These are phyloP conservation scores for Zygothrica quintamaculata DNA, from an alignment of 2,888 invertebrate species.

Conservation along the genomic window DNA sequence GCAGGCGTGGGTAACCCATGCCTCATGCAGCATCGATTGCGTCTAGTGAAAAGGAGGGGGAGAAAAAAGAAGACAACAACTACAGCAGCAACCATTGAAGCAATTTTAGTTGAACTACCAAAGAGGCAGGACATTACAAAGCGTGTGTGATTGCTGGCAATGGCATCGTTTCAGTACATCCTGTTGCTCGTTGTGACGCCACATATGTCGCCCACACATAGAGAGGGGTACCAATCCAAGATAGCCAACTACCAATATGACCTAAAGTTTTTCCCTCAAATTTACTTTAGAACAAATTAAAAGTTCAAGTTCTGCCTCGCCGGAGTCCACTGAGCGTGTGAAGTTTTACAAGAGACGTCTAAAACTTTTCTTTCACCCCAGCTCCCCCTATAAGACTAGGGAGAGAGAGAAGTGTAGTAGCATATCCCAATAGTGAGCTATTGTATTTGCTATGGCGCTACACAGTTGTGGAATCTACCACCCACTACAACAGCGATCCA, in stretches of 20 bases:
- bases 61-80: too few species aligned
- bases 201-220: constrained; percentile 57
- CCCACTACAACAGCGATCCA: neutral
- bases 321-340: constrained; percentile 66
- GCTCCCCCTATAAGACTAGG: neutral
- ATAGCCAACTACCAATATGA: constrained; percentile 57
- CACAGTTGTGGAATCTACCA: neutral
- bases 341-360: constrained; percentile 70
- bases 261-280: constrained; percentile 67
- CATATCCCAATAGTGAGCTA: constrained; percentile 23
- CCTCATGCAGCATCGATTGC: constrained; percentile 42
- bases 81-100: constrained; percentile 53
- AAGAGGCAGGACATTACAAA: constrained; percentile 16
- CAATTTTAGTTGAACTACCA: constrained; percentile 46
- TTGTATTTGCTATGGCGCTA: constrained; percentile 35
- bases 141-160: constrained; percentile 1
- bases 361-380: constrained; percentile 53
- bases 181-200: constrained; percentile 15
- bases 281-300: constrained; percentile 76
- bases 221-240: constrained; percentile 10
- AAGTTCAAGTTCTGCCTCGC: constrained; percentile 66
- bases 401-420: constrained; percentile 26
- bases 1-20: constrained; percentile 35
- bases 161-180: neutral
- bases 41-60: constrained; percentile 43